Conservation (phyloP, 2,888 invertebrate species). For the Chaetoderma sp. region DNA sequence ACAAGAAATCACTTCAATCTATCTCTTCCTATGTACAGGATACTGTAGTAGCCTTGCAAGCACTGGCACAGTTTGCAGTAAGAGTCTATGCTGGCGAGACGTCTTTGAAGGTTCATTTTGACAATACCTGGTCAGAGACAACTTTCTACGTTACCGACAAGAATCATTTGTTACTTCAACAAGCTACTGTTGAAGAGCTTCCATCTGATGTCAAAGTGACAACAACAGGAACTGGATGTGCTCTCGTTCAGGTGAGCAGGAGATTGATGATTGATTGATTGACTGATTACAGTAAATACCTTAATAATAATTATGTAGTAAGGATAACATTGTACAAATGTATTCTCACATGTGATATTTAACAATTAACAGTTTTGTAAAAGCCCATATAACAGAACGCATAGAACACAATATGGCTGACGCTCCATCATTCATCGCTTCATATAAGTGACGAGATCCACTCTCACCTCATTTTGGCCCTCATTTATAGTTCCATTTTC, state of each 20-base stretch:
- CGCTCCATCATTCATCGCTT: too few species aligned
- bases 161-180: neutral
- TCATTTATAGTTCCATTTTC: too few species aligned
- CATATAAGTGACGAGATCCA: too few species aligned
- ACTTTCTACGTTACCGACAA: neutral
- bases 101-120: neutral
- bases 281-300: neutral
- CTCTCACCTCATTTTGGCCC: too few species aligned
- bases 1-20: too few species aligned
- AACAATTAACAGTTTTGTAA: too few species aligned
- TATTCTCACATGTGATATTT: too few species aligned
- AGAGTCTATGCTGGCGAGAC: neutral
- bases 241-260: conserved; percentile 33
- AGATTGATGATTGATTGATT: neutral
- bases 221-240: conserved; percentile 35
- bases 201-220: conserved; percentile 24
- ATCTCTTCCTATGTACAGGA: too few species aligned
- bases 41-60: conserved; percentile 61
- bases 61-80: conserved; percentile 43
- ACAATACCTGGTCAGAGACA: neutral
- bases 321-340: too few species aligned
- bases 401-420: too few species aligned
- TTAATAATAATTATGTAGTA: too few species aligned
- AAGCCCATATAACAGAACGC: too few species aligned
- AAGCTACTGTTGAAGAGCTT: neutral